Percentiles rank a stretch among this genome's conserved stretches.
These are phyloP conservation scores for Meandrusa payeni DNA, from an alignment of 2,888 invertebrate genomes.

Conservation along the genomic window DNA sequence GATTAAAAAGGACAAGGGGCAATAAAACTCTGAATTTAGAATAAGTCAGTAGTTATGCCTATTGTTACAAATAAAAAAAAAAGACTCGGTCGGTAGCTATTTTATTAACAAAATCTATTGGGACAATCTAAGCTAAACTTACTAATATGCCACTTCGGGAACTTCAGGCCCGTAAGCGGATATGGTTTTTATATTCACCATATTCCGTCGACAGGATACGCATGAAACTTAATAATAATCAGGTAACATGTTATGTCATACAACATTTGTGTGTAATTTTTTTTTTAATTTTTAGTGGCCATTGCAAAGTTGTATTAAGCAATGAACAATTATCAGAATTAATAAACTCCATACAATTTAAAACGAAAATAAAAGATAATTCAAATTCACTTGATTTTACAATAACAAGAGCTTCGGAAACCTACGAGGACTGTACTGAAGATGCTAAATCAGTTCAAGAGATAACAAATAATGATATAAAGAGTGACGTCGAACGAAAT, in stretches of 20 bases:
- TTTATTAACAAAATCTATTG: no score
- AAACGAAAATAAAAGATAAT: not conserved
- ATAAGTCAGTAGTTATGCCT: no score
- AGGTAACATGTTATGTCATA: not conserved
- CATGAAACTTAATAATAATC: no score
- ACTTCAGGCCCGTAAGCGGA: no score
- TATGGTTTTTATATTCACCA: no score
- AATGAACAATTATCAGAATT: constrained; percentile 25
- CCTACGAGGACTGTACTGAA: constrained; percentile 5
- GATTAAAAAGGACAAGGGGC: no score
- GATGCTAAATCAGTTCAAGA: constrained; percentile 1
- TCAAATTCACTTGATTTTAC: not conserved
- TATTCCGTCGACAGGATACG: no score
- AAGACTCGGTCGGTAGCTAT: no score
- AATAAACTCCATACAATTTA: constrained; percentile 13
- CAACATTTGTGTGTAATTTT: constrained; percentile 31
- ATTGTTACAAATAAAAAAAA: no score
- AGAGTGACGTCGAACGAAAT: constrained; percentile 8
- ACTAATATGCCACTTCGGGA: not conserved
- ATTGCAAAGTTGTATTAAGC: constrained; percentile 40
- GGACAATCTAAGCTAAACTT: no score
- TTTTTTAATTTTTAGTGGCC: constrained; percentile 43
- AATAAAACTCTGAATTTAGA: no score
- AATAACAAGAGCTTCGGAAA: not conserved
- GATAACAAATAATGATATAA: constrained; percentile 17